phyloP scores from a whole-genome alignment of 2,888 invertebrate genomes.

The Xestia ashworthii region DNA sequence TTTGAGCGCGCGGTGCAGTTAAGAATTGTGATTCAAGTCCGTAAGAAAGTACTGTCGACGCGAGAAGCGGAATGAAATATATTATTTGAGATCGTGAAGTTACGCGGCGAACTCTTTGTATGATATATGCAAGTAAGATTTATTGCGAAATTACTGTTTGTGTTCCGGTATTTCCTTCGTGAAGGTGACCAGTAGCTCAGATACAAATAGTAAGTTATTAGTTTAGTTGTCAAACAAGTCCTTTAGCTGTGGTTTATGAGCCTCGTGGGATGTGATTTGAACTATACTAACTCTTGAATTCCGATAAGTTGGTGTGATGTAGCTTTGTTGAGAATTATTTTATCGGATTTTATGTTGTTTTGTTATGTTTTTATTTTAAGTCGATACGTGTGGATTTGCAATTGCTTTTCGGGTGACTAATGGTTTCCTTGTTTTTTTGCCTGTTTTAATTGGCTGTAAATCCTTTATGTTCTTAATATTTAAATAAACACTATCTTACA shows the following conservation, averaged over 20 bases:
- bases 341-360: background rate
- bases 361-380: too few relatives aligned
- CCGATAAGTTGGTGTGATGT: background rate
- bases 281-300: constrained; percentile 15
- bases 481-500: too few relatives aligned
- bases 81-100: constrained; percentile 37
- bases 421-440: too few relatives aligned
- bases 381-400: too few relatives aligned
- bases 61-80: constrained; percentile 38
- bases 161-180: background rate
- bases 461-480: too few relatives aligned
- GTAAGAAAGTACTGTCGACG: constrained; percentile 57
- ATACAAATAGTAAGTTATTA: constrained; percentile 22
- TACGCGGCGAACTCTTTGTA: constrained; percentile 8
- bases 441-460: too few relatives aligned
- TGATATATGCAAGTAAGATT: constrained; percentile 33
- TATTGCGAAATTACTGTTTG: constrained; percentile 18
- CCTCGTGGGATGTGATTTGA: constrained; percentile 21
- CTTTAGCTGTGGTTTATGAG: constrained; percentile 13
- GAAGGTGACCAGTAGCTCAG: constrained; percentile 9
- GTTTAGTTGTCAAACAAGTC: constrained; percentile 31
- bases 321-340: background rate
- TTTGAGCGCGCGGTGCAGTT: constrained; percentile 42
- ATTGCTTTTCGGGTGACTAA: too few relatives aligned
- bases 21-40: constrained; percentile 34